Percentiles rank a stretch among this genome's conserved stretches.
Conservation (phyloP, 1,140 invertebrate genomes). For the Eciton burchellii region DNA sequence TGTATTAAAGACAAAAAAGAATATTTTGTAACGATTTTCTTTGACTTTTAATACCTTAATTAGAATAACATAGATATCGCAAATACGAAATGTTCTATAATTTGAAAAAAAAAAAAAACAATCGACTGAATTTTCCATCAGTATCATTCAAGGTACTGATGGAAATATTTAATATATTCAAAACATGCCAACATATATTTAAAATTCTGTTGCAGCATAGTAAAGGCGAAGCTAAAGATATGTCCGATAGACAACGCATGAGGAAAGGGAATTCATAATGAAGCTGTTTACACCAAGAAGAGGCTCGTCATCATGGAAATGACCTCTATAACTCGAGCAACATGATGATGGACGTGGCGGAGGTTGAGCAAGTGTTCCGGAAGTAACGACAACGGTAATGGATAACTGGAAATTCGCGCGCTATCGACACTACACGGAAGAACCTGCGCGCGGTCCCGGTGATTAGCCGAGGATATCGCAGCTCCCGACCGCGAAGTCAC, state of each 20-base stretch:
- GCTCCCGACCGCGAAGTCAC: constrained; percentile 67
- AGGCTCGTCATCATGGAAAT: constrained; percentile 23
- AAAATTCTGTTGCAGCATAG: too few relatives aligned
- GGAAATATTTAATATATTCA: too few relatives aligned
- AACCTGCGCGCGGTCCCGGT: constrained; percentile 47
- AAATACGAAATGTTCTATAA: too few relatives aligned
- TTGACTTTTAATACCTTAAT: too few relatives aligned
- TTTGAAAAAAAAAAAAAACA: too few relatives aligned
- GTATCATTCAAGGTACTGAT: too few relatives aligned
- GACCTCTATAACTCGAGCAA: constrained; percentile 25
- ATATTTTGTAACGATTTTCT: too few relatives aligned
- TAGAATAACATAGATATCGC: too few relatives aligned
- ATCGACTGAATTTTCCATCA: too few relatives aligned
- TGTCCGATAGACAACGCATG: not conserved
- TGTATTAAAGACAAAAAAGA: too few relatives aligned
- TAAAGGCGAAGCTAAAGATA: too few relatives aligned
- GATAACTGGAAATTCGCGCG: constrained; percentile 79
- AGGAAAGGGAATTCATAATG: constrained; percentile 18
- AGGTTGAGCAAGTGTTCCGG: constrained; percentile 79
- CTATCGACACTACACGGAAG: constrained; percentile 61
- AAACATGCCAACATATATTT: too few relatives aligned
- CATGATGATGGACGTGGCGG: constrained; percentile 52
- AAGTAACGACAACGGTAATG: constrained; percentile 83
- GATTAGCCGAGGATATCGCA: constrained; percentile 59
- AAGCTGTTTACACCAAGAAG: not conserved